These are phyloP conservation scores for Percina caprodes DNA, from an alignment of 2,113 vertebrate species.

Conservation along the genomic window DNA sequence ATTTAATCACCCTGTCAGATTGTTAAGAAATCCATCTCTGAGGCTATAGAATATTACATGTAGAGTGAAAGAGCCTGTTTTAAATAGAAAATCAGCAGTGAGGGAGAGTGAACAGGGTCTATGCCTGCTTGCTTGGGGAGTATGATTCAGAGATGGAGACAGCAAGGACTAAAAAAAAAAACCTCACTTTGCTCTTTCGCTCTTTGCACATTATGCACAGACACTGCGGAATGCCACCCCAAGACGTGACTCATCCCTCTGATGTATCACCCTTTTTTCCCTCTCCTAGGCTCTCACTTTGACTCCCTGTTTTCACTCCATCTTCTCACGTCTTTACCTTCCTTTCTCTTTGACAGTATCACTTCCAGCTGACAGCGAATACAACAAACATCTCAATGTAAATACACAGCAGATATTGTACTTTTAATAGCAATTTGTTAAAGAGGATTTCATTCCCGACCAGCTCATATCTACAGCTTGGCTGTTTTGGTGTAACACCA, in stretches of 20 bases:
- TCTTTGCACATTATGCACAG: slow-evolving; percentile 70
- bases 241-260: slow-evolving; percentile 82
- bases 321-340: slow-evolving; percentile 8
- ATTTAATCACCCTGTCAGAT: background rate
- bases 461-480: slow-evolving; percentile 27
- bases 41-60: slow-evolving; percentile 3
- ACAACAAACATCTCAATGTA: background rate
- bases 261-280: slow-evolving; percentile 40
- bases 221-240: slow-evolving; percentile 73
- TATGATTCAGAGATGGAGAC: slow-evolving; percentile 71
- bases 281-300: slow-evolving; percentile 23
- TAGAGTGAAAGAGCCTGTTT: slow-evolving; percentile 11
- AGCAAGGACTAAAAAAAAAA: slow-evolving; percentile 66
- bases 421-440: slow-evolving; percentile 8
- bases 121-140: slow-evolving; percentile 24
- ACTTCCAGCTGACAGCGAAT: background rate
- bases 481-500: slow-evolving; percentile 22
- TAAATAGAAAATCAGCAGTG: slow-evolving; percentile 46
- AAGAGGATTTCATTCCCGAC: slow-evolving; percentile 8
- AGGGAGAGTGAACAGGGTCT: background rate
- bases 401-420: slow-evolving; percentile 22
- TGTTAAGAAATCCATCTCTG: slow-evolving; percentile 31
- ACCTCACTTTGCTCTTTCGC: slow-evolving; percentile 45
- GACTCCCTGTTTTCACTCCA: slow-evolving; percentile 5
- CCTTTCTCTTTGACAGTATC: background rate